Base-by-base conservation (phyloP, 2,797 vertebrate species). In the Silurus aristotelis region DNA sequence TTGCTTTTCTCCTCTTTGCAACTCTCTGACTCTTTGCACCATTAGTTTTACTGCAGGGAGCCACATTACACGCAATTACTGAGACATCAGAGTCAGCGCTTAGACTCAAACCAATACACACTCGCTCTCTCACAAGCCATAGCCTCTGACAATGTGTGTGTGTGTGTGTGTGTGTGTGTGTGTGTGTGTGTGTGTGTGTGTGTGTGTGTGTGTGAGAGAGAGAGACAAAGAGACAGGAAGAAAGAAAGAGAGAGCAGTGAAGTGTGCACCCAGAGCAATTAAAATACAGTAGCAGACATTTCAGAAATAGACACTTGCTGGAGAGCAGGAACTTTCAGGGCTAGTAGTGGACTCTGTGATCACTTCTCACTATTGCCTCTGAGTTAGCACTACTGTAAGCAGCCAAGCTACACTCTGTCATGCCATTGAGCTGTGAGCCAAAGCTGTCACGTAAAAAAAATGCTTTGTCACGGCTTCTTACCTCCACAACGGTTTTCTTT, bases 31-130 rank as follows among this genome's bases (percentile, higher is more conserved):
- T 93, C 90, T 92, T 88, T 92, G 91, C 92, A 93, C 95, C 94
- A 95, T 95, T 95, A 95, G 93, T 91, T 94, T 83, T 83, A 90
- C 93, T 90, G 93, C 93, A 94, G 93, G 91, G 93, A 95, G 93
- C 93, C 92, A 94, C 95, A 95, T 94, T 93, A 95, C 78, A 68
- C 90, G 94, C 92, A 95, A 94, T 95, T 95, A 94, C 92, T 90
- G 92, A 94, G 92, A 93, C 94, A 93, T 93, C 93, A 94, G 92
- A 94, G 93, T 91, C 92, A 93, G 93, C 88, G 92, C 89, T 92
- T 93, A 94, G 92, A 92, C 90, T 92, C 90, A 90, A 90, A 92
- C 93, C 93, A 94, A 93, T 93, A 87, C 88, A 82, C 88, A 88
- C 66, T n/a, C 31, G 77, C 82, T 79, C 66, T 25, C 85, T n/a